Conservation (phyloP, 2,888 invertebrate genomes). For the Cosmopolites sordidus region DNA sequence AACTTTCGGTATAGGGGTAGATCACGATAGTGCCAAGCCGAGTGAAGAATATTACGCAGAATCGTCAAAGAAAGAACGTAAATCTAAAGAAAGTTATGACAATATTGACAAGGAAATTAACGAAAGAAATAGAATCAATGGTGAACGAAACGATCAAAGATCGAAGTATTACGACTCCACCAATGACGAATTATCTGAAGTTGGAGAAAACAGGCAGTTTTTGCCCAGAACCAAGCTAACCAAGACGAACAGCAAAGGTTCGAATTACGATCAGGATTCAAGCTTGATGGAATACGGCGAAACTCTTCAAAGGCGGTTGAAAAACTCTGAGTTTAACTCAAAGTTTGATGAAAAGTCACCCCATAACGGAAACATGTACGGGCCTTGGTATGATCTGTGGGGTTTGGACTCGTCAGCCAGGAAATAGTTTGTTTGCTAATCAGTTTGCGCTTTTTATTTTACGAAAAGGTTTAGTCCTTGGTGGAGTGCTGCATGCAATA, state of each 20-base stretch:
- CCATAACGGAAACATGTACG: conserved; percentile 69
- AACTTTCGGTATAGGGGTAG: conserved; percentile 43
- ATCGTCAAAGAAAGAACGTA: conserved; percentile 31
- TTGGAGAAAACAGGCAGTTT: conserved; percentile 53
- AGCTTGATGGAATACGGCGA: conserved; percentile 47
- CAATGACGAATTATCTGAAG: conserved; percentile 45
- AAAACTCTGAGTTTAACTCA: conserved; percentile 44
- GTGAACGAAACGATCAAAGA: conserved; percentile 29
- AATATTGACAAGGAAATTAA: conserved; percentile 41
- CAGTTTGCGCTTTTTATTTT: not conserved
- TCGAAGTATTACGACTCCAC: conserved; percentile 43
- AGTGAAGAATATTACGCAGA: conserved; percentile 38
- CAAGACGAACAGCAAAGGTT: conserved; percentile 52
- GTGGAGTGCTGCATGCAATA: not conserved
- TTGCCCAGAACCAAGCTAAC: conserved; percentile 68
- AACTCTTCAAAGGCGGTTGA: conserved; percentile 48
- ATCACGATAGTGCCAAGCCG: conserved; percentile 41
- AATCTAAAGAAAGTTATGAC: conserved; percentile 43
- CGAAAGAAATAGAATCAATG: conserved; percentile 28
- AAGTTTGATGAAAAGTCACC: conserved; percentile 51
- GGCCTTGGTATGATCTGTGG: conserved; percentile 88
- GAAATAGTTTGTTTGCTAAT: conserved; percentile 15
- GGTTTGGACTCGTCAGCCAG: conserved; percentile 63
- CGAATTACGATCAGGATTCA: conserved; percentile 43
- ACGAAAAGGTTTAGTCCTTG: not conserved